Base-by-base conservation (phyloP, 2,797 vertebrate species). In the Sandelia bainsii region DNA sequence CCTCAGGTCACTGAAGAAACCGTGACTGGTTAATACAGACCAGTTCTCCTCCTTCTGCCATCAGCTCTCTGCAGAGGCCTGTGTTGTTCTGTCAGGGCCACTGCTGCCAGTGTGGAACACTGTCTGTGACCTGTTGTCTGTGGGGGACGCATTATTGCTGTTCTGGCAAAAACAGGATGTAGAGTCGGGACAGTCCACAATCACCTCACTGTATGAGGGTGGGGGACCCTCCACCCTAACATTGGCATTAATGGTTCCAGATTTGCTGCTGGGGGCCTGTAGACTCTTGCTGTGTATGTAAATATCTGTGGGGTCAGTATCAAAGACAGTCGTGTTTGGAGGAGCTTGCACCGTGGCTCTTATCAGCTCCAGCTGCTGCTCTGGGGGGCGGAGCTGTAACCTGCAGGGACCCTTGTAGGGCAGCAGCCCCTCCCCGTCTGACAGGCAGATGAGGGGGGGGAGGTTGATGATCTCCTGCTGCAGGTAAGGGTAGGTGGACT, bases 291-390 rank as follows among this genome's bases (percentile, higher is more conserved):
- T 93, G 1, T 94, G 92, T 69, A 93, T 64, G 1, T 94, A 93
- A 73, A 93, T 91, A 73, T 95, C 95, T 78, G 95, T 95, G 86
- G 96, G 93, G 93, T 97, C 96, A 66, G 95, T 96, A 91, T 97
- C 95, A n/a, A 96, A 96, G 89, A 97, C 92, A 87, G 96, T 97
- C 89, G 96, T 93, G 91, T 97, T 97, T 1, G 96, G 96, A n/a
- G 96, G 96, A 0, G 96, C 96, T 0, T 95, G 90, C 49, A 97
- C 96, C 0, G 96, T 96, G 62, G 96, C 95, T 8, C 96, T 90
- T 86, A 95, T 96, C 77, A 97, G 95, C 89, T 97, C 96, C 89
- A 96, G 94, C 92, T 97, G 96, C 86, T 97, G 96, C 69, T 96
- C 96, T 0, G 96, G 95, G 90, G 95, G 95, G 67, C 96, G 92